Evolutionary conservation across 2,113 vertebrate species (phyloP).

Genomic region (Halichoerus grypus): DNA sequence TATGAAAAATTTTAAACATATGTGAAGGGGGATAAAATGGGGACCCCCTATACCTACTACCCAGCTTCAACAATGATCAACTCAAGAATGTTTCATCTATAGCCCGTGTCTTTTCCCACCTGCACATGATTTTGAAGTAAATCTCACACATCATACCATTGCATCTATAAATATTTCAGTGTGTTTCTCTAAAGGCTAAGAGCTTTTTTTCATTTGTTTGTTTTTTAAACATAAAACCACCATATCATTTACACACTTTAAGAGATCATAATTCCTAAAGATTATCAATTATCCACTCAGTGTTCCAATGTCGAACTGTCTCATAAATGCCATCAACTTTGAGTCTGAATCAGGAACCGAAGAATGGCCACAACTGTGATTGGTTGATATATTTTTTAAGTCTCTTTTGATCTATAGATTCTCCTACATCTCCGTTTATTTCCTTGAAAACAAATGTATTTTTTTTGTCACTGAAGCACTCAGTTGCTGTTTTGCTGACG

Average conservation of each 20-base stretch:
- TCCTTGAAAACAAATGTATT: not conserved
- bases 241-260: not conserved
- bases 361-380: not conserved
- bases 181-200: slow-evolving; percentile 12
- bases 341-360: not conserved
- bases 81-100: not conserved
- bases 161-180: not conserved
- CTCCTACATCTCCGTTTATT: not conserved
- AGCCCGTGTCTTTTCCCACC: not conserved
- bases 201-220: not conserved
- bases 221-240: not conserved
- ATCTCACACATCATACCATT: not conserved
- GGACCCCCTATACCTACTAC: not conserved
- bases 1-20: not conserved
- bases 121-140: not conserved
- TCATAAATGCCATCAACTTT: not conserved
- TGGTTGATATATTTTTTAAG: not conserved
- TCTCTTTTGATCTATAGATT: not conserved
- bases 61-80: not conserved
- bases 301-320: not conserved
- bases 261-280: not conserved
- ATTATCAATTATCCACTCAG: not conserved
- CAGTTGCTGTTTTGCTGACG: not conserved
- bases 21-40: not conserved
- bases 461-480: not conserved